Percentiles rank a stretch among this genome's conserved stretches.
phyloP scores from a whole-genome alignment of 2,113 vertebrate species.

The Tympanuchus pallidicinctus region DNA sequence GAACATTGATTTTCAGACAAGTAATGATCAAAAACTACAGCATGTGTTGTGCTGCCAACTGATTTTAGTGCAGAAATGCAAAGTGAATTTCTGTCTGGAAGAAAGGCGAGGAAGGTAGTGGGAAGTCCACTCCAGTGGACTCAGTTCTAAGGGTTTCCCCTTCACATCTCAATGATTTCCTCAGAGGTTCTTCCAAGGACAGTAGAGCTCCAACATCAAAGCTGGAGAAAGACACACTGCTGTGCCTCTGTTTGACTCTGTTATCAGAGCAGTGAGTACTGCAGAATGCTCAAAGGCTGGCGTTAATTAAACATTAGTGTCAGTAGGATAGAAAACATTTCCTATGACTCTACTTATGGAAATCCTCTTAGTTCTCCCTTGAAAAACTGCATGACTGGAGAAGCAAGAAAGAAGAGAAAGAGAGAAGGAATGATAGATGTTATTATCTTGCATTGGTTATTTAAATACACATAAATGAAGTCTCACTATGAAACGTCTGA shows the following conservation, averaged over 20 bases:
- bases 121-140: neutral
- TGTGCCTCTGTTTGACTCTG: slow-evolving; percentile 13
- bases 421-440: neutral
- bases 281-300: neutral
- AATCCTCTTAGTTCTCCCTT: neutral
- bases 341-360: neutral
- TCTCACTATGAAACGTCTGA: rapidly evolving
- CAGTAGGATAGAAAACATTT: neutral
- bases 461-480: neutral
- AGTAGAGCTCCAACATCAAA: neutral
- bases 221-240: neutral
- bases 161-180: slow-evolving; percentile 15
- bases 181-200: slow-evolving; percentile 18
- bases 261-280: neutral
- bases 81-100: neutral
- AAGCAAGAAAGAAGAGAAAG: neutral
- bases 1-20: neutral
- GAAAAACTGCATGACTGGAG: neutral
- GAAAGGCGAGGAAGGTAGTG: neutral
- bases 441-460: neutral
- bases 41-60: neutral
- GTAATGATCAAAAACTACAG: neutral
- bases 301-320: neutral
- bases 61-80: neutral
- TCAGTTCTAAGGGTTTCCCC: neutral